Base-by-base conservation (phyloP, 2,888 invertebrate genomes). In the Synanthedon myopaeformis region DNA sequence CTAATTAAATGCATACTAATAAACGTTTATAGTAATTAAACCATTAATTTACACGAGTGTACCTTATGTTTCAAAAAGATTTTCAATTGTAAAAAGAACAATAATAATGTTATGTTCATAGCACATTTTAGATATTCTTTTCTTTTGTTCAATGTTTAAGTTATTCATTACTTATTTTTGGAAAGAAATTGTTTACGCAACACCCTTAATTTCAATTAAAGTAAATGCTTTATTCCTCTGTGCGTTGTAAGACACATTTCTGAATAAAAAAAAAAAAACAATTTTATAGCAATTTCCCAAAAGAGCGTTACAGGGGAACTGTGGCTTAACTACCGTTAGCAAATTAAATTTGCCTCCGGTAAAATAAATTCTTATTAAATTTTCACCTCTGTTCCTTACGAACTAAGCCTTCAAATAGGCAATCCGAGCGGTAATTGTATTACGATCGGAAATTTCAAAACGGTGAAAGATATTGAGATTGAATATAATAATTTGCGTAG, bases 401-500 rank as follows among this genome's bases (percentile, higher is more conserved):
- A 13, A 13, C 14, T 45, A 45, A 45, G 14, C 45, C 45, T 45
- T 13, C 13, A 12, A 45, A 45, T 45, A 45, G 14, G 45, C 45
- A 45, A 13, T 14, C 14, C 45, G 45, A 13, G 45, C 45, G 45
- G 45, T 45, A 45, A 45, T 45, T 45, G 13, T 5, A 45, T 45
- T n/a, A 45, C 45, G 45, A 14, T 45, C 14, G n/a, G 45, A 45
- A 45, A 14, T 13, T 45, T n/a, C n/a, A 58, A 55, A 60, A 58
- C 56, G 56, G 35, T 55, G 54, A 42, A 42, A 59, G 59, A 58
- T 61, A 62, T 59, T 61, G 54, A 52, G 56, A 51, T 58, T 60
- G 55, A 64, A 63, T 63, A 56, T 64, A 61, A 56, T 57, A 59
- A 62, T 58, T 55, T 52, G 56, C 23, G 45, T 13, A 13, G 41